Percentiles rank a stretch among this genome's conserved stretches.
These are phyloP conservation scores for Gopherus evgoodei DNA, from an alignment of 2,113 vertebrate species.

Conservation along the genomic window DNA sequence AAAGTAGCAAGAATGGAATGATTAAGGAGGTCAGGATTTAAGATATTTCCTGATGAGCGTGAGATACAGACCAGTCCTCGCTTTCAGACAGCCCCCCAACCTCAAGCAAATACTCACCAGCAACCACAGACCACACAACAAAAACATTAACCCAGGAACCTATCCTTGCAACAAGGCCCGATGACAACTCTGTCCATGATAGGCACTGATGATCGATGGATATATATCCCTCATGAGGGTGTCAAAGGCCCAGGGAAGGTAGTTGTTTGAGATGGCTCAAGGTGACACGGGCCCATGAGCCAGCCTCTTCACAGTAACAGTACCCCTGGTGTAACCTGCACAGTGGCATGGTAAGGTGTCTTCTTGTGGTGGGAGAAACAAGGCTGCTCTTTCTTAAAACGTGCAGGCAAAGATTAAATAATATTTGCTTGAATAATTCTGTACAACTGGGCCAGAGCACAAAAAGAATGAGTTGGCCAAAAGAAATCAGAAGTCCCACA, in stretches of 20 bases:
- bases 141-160: no score
- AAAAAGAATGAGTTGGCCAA: background rate
- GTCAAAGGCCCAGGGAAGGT: background rate
- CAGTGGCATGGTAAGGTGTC: background rate
- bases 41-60: background rate
- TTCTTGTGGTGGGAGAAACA: background rate
- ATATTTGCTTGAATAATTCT: background rate
- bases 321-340: background rate
- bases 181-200: no score
- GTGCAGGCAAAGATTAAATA: background rate
- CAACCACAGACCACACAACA: no score
- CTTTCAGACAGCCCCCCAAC: no score
- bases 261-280: background rate
- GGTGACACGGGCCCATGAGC: background rate
- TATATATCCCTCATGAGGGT: background rate
- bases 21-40: background rate
- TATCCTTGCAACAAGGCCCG: no score
- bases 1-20: background rate
- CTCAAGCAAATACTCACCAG: no score
- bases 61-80: no score
- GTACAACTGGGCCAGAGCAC: background rate
- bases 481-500: background rate
- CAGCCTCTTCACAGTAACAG: background rate
- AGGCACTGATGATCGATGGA: background rate
- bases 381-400: background rate